These are phyloP conservation scores for Mycetomoellerius zeteki DNA, from an alignment of 1,140 invertebrate genomes.

Conservation along the genomic window DNA sequence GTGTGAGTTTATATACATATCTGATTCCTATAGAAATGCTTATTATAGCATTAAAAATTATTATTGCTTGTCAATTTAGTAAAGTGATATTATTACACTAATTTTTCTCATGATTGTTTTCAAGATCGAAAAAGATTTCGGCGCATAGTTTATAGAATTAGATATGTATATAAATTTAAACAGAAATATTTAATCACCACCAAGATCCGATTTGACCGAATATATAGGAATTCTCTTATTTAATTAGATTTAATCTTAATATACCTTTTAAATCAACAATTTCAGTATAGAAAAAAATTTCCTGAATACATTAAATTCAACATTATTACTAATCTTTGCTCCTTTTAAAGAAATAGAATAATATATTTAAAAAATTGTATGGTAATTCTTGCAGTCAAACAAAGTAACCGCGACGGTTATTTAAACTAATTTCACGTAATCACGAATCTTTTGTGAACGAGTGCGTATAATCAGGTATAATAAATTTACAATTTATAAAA, in stretches of 20 bases:
- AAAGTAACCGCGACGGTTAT: background rate
- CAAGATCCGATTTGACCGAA: too few relatives aligned
- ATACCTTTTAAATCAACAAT: background rate
- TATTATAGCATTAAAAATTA: too few relatives aligned
- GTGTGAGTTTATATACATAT: too few relatives aligned
- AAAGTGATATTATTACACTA: too few relatives aligned
- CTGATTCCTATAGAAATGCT: too few relatives aligned
- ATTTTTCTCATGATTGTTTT: too few relatives aligned
- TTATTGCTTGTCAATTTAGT: too few relatives aligned
- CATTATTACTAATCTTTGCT: background rate
- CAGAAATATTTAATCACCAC: too few relatives aligned
- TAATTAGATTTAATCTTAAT: background rate
- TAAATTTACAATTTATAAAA: constrained; percentile 38
- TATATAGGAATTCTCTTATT: too few relatives aligned
- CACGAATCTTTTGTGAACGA: background rate
- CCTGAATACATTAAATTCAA: background rate
- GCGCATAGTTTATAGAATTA: too few relatives aligned
- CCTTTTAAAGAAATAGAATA: background rate
- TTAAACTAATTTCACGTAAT: background rate
- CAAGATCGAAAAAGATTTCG: too few relatives aligned
- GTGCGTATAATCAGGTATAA: constrained; percentile 21
- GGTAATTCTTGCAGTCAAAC: background rate
- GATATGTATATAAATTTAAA: too few relatives aligned
- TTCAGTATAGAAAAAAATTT: background rate
- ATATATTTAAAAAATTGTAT: background rate